phyloP scores from a whole-genome alignment of 2,797 vertebrate genomes.

The Eupleurogrammus muticus region DNA sequence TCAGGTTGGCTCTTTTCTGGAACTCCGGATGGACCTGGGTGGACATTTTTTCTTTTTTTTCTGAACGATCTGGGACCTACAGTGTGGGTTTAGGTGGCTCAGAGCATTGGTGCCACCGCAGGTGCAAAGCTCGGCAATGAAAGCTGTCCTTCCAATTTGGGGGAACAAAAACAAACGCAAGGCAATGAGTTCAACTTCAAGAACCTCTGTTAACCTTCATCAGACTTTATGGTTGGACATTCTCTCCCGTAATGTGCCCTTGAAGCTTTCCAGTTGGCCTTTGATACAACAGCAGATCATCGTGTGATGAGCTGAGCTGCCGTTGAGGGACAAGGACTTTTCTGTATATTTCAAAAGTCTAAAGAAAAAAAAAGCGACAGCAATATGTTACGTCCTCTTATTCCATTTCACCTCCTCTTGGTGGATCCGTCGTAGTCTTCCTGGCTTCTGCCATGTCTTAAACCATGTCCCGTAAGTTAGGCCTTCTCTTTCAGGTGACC shows the following conservation, averaged over 20 bases:
- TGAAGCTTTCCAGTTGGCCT: conserved; percentile 14
- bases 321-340: conserved; percentile 15
- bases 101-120: neutral
- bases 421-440: conserved; percentile 26
- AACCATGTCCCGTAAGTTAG: neutral
- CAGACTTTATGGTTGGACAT: conserved; percentile 2
- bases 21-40: conserved; percentile 70
- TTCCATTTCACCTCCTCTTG: conserved; percentile 32
- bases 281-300: conserved; percentile 20
- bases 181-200: neutral
- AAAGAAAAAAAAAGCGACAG: conserved; percentile 35
- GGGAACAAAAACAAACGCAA: neutral
- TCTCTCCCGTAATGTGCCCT: conserved; percentile 10
- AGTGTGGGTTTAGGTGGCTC: neutral
- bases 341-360: conserved; percentile 24
- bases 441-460: conserved; percentile 25
- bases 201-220: neutral
- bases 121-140: neutral
- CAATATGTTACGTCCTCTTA: conserved; percentile 11
- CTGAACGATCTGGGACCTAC: neutral
- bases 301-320: conserved; percentile 26
- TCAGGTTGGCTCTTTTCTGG: conserved; percentile 60
- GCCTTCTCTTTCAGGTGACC: neutral
- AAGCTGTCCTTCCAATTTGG: no score
- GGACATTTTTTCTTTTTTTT: conserved; percentile 67